Conservation (phyloP, 2,888 invertebrate species). For the Amiota mariae region DNA sequence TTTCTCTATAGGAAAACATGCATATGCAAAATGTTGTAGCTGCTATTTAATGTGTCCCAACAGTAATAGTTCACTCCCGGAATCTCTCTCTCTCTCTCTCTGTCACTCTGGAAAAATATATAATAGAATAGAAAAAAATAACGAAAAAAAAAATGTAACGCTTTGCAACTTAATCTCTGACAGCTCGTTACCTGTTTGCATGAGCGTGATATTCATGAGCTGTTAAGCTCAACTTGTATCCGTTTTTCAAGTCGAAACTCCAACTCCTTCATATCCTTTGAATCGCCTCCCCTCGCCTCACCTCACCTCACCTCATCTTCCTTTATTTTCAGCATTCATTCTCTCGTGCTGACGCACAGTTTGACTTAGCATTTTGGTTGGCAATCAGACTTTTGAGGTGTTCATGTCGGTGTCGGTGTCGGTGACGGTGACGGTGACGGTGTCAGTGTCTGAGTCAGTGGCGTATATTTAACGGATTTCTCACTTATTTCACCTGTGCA, state of each 20-base stretch:
- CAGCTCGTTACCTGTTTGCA: slow-evolving; percentile 67
- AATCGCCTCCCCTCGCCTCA: no score
- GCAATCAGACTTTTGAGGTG: no score
- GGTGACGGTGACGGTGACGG: not conserved
- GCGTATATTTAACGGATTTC: slow-evolving; percentile 27
- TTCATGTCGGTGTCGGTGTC: no score
- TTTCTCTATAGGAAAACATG: slow-evolving; percentile 48
- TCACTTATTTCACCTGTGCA: slow-evolving; percentile 24
- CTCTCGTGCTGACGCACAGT: no score
- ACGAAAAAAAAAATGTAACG: slow-evolving; percentile 50
- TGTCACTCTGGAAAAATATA: slow-evolving; percentile 32
- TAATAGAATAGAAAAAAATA: slow-evolving; percentile 59
- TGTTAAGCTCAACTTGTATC: slow-evolving; percentile 68
- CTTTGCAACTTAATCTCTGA: slow-evolving; percentile 69
- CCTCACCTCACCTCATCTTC: no score
- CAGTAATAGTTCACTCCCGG: not conserved
- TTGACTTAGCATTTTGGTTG: no score
- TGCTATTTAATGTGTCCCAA: not conserved
- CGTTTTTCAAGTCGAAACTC: slow-evolving; percentile 41
- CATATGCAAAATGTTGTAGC: slow-evolving; percentile 16
- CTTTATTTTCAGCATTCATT: no score
- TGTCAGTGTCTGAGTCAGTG: slow-evolving; percentile 5
- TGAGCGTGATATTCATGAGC: slow-evolving; percentile 69
- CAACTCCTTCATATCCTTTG: no score
- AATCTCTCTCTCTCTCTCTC: not conserved